Evolutionary conservation across 2,888 invertebrate genomes (phyloP), one percentile per base, ranked within the genome.

Genomic region (Rhopalosiphum nymphaeae): DNA sequence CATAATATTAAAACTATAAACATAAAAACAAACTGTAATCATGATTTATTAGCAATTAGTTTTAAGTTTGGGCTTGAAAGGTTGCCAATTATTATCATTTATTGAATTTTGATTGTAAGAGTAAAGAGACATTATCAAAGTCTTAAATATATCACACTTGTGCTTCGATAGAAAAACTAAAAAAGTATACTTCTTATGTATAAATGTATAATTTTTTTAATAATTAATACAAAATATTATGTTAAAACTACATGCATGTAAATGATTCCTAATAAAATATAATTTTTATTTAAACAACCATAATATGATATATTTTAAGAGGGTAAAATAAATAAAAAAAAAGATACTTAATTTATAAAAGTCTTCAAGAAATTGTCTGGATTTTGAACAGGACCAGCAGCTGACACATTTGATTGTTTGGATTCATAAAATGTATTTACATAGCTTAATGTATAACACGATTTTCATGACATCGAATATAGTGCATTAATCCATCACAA

Each of bases 291-390:
- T 36, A 21, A 78, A 3, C 21, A 78, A 36, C 26, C 36, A 78
- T 36, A 36, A 78, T 21, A 36, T 86, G 3, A 86, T 46, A 86
- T 49, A 49, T 86, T 86, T 49, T 46, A 87, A n/a, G 1, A 87
- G 36, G 49, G 53, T n/a, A 16, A n/a, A 87, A 88, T 88, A 88
- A 36, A 87, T 53, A 88, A 88, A n/a, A 88, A 49, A 88, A 53
- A 49, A 10, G 1, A 36, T 36, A 78, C 21, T 36, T 53, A 53
- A 21, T 53, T 9, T 9, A 36, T 36, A 36, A 36, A 25, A 36
- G 53, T 88, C 10, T 53, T 21, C 53, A 1, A 88, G 25, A 21
- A 88, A 88, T 88, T 53, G 21, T n/a, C 21, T 49, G n/a, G 10
- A 88, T 25, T 88, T 53, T 36, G 10, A 87, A 88, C n/a, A 25